These are phyloP conservation scores for Drosophila subsilvestris DNA, from an alignment of 2,888 invertebrate genomes.

Conservation along the genomic window DNA sequence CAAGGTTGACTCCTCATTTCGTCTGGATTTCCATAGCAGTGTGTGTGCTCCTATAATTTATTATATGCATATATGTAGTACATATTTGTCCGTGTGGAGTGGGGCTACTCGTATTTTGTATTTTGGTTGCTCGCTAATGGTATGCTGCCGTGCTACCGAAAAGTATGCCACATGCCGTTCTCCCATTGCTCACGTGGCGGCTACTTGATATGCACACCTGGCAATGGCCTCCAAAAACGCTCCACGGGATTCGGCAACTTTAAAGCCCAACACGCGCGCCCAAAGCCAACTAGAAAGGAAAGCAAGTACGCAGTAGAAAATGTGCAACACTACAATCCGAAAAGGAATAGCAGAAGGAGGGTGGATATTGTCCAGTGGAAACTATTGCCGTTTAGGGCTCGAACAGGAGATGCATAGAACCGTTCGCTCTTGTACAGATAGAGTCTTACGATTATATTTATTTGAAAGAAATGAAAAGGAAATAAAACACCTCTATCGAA, in stretches of 20 bases:
- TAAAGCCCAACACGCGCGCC: slow-evolving; percentile 56
- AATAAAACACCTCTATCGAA: not conserved
- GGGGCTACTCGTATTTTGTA: slow-evolving; percentile 15
- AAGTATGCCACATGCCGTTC: slow-evolving; percentile 43
- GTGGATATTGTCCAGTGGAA: too few species aligned
- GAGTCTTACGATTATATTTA: too few species aligned
- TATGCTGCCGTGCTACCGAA: slow-evolving; percentile 54
- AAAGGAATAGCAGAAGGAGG: too few species aligned
- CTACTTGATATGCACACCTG: slow-evolving; percentile 77
- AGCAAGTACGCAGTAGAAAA: slow-evolving; percentile 7
- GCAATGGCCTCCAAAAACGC: slow-evolving; percentile 49
- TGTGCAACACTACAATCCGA: too few species aligned
- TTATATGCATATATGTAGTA: slow-evolving; percentile 64
- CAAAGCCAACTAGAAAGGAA: slow-evolving; percentile 16
- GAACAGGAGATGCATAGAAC: too few species aligned
- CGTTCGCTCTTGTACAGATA: too few species aligned
- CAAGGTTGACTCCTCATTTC: slow-evolving; percentile 12
- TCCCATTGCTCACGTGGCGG: slow-evolving; percentile 43
- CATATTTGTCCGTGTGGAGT: not conserved
- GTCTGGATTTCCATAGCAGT: slow-evolving; percentile 13
- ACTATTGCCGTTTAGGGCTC: too few species aligned
- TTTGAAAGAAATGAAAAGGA: too few species aligned
- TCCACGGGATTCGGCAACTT: slow-evolving; percentile 28
- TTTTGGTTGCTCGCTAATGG: slow-evolving; percentile 56
- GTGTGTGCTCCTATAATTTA: slow-evolving; percentile 56